A percentile compares a stretch with the other conserved stretches of the same genome.
Conservation (phyloP, 2,113 vertebrate species). For the Strigops habroptila region DNA sequence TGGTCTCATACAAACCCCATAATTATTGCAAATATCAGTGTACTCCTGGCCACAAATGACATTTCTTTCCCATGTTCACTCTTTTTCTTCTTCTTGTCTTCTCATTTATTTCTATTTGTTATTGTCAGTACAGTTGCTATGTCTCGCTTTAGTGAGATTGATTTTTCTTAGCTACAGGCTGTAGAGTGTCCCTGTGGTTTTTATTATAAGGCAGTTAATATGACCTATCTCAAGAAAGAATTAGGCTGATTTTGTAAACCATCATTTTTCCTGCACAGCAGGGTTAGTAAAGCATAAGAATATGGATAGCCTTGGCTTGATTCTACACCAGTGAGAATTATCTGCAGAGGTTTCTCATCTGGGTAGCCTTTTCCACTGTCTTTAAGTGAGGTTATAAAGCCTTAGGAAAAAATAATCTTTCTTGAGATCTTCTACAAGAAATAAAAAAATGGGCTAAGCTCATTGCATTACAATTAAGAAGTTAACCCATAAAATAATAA, state of each 20-base stretch:
- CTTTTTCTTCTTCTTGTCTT: not conserved
- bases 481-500: not conserved
- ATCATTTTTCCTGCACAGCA: not conserved
- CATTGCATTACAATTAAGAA: not conserved
- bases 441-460: not conserved
- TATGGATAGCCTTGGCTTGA: not conserved
- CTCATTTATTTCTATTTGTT: constrained; percentile 45
- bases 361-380: not conserved
- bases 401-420: not conserved
- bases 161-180: constrained; percentile 13
- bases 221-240: constrained; percentile 1
- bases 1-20: not conserved
- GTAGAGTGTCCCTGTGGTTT: not conserved
- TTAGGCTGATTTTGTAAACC: constrained; percentile 26
- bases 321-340: not conserved
- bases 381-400: not conserved
- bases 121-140: not conserved
- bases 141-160: not conserved
- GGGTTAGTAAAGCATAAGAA: not conserved
- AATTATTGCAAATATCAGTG: not conserved
- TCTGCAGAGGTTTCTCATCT: fast-evolving
- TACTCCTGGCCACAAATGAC: not conserved
- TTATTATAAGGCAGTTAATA: constrained; percentile 28
- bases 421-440: not conserved
- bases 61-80: not conserved